These are phyloP conservation scores for Cynocephalus volans DNA, from an alignment of 2,113 vertebrate species.

Conservation along the genomic window DNA sequence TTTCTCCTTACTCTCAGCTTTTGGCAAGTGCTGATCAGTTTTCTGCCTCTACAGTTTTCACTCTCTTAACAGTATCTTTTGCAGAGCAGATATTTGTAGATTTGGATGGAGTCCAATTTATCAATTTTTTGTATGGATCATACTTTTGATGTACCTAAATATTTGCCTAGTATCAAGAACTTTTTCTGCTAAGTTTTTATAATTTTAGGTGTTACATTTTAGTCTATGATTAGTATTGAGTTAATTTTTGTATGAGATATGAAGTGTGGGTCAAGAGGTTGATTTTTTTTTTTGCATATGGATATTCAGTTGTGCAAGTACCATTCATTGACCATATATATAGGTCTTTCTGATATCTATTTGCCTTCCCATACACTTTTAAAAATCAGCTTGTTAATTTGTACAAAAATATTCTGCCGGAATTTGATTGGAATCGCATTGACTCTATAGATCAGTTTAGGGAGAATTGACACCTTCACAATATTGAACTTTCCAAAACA, in stretches of 20 bases:
- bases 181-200: not conserved
- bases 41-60: not conserved
- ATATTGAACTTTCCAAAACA: not conserved
- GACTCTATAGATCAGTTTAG: not conserved
- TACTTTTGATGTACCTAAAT: not conserved
- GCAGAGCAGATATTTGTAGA: constrained; percentile 24
- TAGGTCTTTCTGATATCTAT: not conserved
- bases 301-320: not conserved
- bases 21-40: not conserved
- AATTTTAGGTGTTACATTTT: not conserved
- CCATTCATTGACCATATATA: not conserved
- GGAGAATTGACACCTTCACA: not conserved
- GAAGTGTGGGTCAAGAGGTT: not conserved
- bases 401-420: not conserved
- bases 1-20: not conserved
- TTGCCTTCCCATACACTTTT: not conserved
- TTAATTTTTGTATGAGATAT: not conserved
- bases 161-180: not conserved
- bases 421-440: not conserved
- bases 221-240: not conserved
- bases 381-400: not conserved
- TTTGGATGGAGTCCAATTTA: not conserved
- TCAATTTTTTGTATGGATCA: not conserved
- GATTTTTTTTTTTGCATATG: not conserved
- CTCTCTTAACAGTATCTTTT: constrained; percentile 3